Conservation (phyloP, 2,797 vertebrate species). For the Telmatherina bonti region DNA sequence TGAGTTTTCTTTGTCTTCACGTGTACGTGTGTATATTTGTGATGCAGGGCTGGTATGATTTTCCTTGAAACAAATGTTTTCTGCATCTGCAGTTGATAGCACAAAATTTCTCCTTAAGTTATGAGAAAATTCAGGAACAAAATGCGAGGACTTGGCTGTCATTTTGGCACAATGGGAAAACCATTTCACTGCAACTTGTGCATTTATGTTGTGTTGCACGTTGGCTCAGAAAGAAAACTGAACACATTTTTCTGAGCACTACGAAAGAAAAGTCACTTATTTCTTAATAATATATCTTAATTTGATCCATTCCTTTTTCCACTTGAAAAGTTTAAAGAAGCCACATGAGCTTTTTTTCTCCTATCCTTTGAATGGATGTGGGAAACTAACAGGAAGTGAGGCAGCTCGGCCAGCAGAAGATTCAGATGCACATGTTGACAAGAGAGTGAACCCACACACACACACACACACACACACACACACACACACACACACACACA, state of each 20-base stretch:
- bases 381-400: slow-evolving; percentile 14
- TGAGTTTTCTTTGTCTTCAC: neutral
- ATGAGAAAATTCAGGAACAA: neutral
- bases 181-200: neutral
- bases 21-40: neutral
- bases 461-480: neutral
- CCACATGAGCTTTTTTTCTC: slow-evolving; percentile 5
- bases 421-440: slow-evolving; percentile 8
- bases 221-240: neutral
- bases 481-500: too few relatives aligned
- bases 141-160: neutral
- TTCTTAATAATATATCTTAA: slow-evolving; percentile 6
- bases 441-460: neutral
- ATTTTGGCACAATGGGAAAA: neutral
- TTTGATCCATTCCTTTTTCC: slow-evolving; percentile 2
- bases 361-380: slow-evolving; percentile 1
- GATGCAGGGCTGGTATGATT: neutral
- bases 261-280: neutral
- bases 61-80: slow-evolving; percentile 1
- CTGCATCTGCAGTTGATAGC: neutral
- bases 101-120: neutral
- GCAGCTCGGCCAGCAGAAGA: slow-evolving; percentile 1
- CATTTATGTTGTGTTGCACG: neutral
- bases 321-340: slow-evolving; percentile 1
- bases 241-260: neutral